These are phyloP conservation scores for Amiota minor DNA, from an alignment of 2,888 invertebrate genomes.

Conservation along the genomic window DNA sequence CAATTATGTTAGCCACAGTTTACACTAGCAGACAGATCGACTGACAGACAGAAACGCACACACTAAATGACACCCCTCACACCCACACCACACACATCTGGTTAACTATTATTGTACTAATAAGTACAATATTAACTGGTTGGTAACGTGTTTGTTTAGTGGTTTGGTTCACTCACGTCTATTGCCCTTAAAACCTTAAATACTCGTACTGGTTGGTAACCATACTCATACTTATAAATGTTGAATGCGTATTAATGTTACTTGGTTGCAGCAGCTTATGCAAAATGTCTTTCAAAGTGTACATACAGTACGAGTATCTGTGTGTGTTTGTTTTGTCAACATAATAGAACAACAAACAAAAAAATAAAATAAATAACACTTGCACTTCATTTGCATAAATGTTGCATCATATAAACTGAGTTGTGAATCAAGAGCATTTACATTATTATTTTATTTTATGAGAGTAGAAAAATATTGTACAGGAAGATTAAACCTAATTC, in stretches of 20 bases:
- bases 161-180: background rate
- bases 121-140: constrained; percentile 21
- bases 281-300: background rate
- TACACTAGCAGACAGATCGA: constrained; percentile 45
- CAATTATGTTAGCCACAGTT: constrained; percentile 53
- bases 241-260: constrained; percentile 23
- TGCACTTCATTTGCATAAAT: too few species aligned
- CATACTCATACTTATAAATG: too few species aligned
- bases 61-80: constrained; percentile 3
- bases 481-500: too few species aligned
- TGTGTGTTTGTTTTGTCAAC: background rate
- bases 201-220: background rate
- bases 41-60: constrained; percentile 38
- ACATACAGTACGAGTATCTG: background rate
- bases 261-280: constrained; percentile 16
- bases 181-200: constrained; percentile 29
- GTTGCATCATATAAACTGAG: too few species aligned
- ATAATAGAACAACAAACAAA: background rate
- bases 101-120: background rate
- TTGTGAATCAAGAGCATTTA: too few species aligned
- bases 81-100: background rate
- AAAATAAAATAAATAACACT: too few species aligned
- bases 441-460: too few species aligned
- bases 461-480: too few species aligned
- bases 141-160: constrained; percentile 7